phyloP scores from a whole-genome alignment of 2,888 invertebrate genomes.

The Caenorhabditis sulstoni region DNA sequence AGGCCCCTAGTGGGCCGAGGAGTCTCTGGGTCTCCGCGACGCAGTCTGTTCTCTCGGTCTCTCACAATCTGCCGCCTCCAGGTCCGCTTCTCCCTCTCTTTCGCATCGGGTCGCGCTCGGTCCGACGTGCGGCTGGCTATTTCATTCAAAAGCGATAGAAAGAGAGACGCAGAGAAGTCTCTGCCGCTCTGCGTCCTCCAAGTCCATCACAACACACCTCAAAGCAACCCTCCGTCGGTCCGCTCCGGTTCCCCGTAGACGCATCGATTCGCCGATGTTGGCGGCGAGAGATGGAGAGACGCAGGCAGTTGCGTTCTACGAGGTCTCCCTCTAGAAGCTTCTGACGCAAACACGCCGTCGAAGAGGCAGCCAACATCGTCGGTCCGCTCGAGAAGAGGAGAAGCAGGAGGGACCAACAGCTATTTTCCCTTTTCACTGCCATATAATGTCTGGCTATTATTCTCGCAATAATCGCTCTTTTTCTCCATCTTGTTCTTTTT shows the following conservation, averaged over 20 bases:
- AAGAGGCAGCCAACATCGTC: too few species aligned
- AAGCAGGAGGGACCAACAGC: conserved; percentile 10
- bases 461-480: background rate
- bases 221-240: conserved; percentile 27
- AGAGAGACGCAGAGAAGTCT: conserved; percentile 15
- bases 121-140: conserved; percentile 42
- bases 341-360: conserved; percentile 34
- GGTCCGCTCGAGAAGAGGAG: background rate
- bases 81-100: background rate
- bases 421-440: background rate
- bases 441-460: too few species aligned
- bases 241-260: conserved; percentile 15
- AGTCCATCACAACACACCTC: conserved; percentile 25
- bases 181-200: background rate
- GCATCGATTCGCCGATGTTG: conserved; percentile 20
- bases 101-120: conserved; percentile 32
- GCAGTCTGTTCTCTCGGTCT: background rate
- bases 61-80: background rate
- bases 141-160: conserved; percentile 22
- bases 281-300: conserved; percentile 18
- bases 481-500: background rate
- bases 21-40: conserved; percentile 22
- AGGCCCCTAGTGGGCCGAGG: conserved; percentile 33
- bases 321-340: conserved; percentile 16
- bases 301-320: conserved; percentile 41